A percentile compares a stretch with the other conserved stretches of the same genome.
These are phyloP conservation scores for Urechis unicinctus DNA, from an alignment of 2,888 invertebrate species.

Conservation along the genomic window DNA sequence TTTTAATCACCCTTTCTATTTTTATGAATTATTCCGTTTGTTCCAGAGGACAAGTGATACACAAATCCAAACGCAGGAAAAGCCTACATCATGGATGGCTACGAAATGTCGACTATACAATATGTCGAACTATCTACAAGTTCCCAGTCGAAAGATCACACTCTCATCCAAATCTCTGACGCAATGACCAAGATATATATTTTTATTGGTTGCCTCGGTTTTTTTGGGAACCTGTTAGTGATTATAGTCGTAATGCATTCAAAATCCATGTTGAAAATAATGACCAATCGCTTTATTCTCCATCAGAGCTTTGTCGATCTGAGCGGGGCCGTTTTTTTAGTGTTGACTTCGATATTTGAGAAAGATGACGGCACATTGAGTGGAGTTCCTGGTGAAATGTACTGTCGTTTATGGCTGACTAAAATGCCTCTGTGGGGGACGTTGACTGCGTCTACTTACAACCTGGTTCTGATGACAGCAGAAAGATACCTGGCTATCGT, in stretches of 20 bases:
- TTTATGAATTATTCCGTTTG: too few species aligned
- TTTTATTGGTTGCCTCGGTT: slow-evolving; percentile 12
- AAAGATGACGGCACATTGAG: background rate
- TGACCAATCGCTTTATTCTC: slow-evolving; percentile 13
- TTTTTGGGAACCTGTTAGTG: slow-evolving; percentile 17
- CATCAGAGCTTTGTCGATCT: slow-evolving; percentile 17
- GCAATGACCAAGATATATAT: too few species aligned
- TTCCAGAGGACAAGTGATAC: too few species aligned
- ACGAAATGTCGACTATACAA: too few species aligned
- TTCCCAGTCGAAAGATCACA: too few species aligned
- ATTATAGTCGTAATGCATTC: slow-evolving; percentile 8
- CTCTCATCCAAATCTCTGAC: too few species aligned
- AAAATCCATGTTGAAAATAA: slow-evolving; percentile 6
- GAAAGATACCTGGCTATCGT: slow-evolving; percentile 18
- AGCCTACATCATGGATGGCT: too few species aligned
- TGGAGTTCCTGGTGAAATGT: slow-evolving; percentile 4
- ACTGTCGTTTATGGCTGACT: slow-evolving; percentile 17
- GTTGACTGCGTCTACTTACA: slow-evolving; percentile 17
- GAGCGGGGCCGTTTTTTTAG: slow-evolving; percentile 9
- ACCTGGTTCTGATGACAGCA: slow-evolving; percentile 13
- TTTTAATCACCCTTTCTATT: too few species aligned
- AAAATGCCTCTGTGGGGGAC: slow-evolving; percentile 16
- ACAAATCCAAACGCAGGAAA: too few species aligned
- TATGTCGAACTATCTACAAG: too few species aligned
- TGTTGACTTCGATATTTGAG: slow-evolving; percentile 2